Percentiles rank a stretch among this genome's conserved stretches.
Evolutionary conservation across 2,113 vertebrate genomes (phyloP).

Genomic region (Delphinus delphis): DNA sequence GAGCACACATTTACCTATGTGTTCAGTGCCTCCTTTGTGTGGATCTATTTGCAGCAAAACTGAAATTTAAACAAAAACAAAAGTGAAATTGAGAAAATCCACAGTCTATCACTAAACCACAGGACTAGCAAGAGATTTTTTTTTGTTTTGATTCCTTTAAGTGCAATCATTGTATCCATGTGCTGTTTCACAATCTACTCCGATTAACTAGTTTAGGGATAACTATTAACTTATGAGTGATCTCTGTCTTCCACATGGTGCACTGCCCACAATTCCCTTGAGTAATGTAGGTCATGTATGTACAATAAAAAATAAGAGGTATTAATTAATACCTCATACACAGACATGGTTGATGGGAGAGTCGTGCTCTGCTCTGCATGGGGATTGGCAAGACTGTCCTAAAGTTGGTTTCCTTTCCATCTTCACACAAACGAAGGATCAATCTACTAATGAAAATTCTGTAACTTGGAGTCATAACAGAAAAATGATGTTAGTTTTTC

Average conservation of each 20-base stretch:
- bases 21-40: conserved; percentile 72
- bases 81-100: conserved; percentile 58
- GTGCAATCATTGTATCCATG: conserved; percentile 51
- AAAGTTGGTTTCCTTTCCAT: not conserved
- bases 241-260: conserved; percentile 58
- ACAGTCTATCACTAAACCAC: not conserved
- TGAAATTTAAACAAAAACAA: conserved; percentile 72
- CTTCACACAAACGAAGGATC: conserved; percentile 61
- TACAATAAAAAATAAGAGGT: conserved; percentile 78
- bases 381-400: conserved; percentile 23
- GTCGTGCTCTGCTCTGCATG: not conserved
- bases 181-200: conserved; percentile 56
- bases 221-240: conserved; percentile 72
- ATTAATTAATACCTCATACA: conserved; percentile 71
- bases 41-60: conserved; percentile 72
- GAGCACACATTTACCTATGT: conserved; percentile 71
- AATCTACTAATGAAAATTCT: conserved; percentile 68
- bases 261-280: conserved; percentile 66
- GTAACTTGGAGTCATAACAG: conserved; percentile 5
- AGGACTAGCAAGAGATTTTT: not conserved
- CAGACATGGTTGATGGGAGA: conserved; percentile 43
- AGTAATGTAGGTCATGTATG: conserved; percentile 72
- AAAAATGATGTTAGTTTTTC: conserved; percentile 49
- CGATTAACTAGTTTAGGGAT: conserved; percentile 63
- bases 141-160: not conserved